A percentile compares a stretch with the other conserved stretches of the same genome.
Evolutionary conservation across 2,113 vertebrate species (phyloP).

Genomic region (Gadus macrocephalus): DNA sequence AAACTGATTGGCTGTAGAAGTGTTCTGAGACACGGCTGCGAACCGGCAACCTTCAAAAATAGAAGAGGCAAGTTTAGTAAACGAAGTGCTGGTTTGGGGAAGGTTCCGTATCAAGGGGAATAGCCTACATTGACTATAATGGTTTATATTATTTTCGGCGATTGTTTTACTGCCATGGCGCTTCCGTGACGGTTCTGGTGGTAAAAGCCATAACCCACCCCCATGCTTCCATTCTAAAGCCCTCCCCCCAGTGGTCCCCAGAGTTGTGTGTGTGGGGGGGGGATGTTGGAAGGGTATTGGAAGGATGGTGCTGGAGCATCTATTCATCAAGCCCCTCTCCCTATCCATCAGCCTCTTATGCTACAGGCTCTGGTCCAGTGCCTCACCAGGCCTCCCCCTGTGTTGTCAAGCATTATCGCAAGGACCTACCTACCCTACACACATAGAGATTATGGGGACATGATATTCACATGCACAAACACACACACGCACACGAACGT

Average conservation of each 20-base stretch:
- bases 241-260: conserved; percentile 22
- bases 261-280: conserved; percentile 33
- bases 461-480: background rate
- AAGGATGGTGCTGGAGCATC: conserved; percentile 54
- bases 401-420: background rate
- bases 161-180: too few species aligned
- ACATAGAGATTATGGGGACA: conserved; percentile 4
- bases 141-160: too few species aligned
- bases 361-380: conserved; percentile 26
- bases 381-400: conserved; percentile 13
- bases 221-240: background rate
- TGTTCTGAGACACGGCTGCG: too few species aligned
- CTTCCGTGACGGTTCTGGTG: too few species aligned
- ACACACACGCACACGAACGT: background rate
- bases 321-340: conserved; percentile 41
- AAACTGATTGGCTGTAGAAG: too few species aligned
- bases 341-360: conserved; percentile 22
- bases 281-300: conserved; percentile 22
- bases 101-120: too few species aligned
- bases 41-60: too few species aligned
- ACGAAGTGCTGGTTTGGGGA: too few species aligned
- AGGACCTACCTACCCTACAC: conserved; percentile 7
- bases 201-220: background rate
- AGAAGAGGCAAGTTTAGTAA: too few species aligned
- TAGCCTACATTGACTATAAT: too few species aligned